Percentiles rank a stretch among this genome's conserved stretches.
Evolutionary conservation across 1,140 invertebrate species (phyloP).

Genomic region (Cydia amplana): DNA sequence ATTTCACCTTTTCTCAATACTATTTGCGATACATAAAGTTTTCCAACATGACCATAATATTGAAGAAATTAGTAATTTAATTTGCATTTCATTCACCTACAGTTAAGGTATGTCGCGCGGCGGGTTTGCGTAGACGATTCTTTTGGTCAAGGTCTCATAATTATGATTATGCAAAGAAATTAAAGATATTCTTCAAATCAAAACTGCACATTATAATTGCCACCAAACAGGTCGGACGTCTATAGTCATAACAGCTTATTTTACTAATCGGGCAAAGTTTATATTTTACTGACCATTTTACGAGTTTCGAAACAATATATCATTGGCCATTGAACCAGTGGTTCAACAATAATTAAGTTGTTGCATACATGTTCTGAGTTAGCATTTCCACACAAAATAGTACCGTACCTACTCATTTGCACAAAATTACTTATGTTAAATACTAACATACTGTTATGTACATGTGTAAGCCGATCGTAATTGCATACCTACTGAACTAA

Average conservation of each 20-base stretch:
- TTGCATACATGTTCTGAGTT: not conserved
- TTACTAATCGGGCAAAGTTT: constrained; percentile 6
- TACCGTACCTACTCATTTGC: not conserved
- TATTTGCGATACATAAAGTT: not conserved
- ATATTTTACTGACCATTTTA: not conserved
- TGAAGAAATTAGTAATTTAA: constrained; percentile 50
- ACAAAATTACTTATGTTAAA: not conserved
- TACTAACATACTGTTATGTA: not conserved
- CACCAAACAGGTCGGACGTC: not conserved
- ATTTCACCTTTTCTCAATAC: not conserved
- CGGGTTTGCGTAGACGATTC: constrained; percentile 43
- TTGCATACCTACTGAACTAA: not conserved
- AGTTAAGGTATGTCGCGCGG: constrained; percentile 42
- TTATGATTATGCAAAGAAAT: constrained; percentile 52
- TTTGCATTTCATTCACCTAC: constrained; percentile 36
- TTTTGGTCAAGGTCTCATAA: constrained; percentile 57
- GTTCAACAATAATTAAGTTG: constrained; percentile 13
- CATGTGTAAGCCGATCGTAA: not conserved
- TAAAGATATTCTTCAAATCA: constrained; percentile 37
- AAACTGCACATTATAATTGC: constrained; percentile 14
- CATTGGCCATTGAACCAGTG: constrained; percentile 12
- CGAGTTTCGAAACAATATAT: constrained; percentile 16
- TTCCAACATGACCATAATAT: not conserved
- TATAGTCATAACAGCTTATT: constrained; percentile 19
- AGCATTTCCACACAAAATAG: not conserved